Evolutionary conservation across 1,140 invertebrate species (phyloP).

Genomic region (Drosophila melanica): DNA sequence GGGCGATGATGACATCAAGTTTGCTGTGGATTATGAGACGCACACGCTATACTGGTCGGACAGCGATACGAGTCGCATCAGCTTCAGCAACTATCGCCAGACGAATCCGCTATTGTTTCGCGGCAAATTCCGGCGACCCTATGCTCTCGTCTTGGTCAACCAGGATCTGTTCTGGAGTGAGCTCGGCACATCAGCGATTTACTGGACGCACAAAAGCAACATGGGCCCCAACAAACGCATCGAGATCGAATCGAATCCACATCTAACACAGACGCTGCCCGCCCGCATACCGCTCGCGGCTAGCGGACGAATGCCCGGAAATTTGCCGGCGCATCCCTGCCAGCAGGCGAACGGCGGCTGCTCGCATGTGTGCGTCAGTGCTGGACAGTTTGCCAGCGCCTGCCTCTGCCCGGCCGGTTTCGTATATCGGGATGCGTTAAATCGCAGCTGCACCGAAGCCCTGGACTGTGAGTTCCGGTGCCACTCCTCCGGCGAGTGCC

Average conservation of each 20-base stretch:
- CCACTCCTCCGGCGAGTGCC: conserved; percentile 86
- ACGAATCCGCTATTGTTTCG: conserved; percentile 68
- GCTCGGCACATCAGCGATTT: conserved; percentile 84
- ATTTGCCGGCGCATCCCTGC: conserved; percentile 85
- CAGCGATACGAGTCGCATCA: conserved; percentile 68
- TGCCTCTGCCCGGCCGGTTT: conserved; percentile 88
- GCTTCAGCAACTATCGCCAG: conserved; percentile 76
- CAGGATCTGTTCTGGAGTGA: conserved; percentile 88
- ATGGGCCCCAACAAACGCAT: conserved; percentile 68
- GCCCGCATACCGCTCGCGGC: conserved; percentile 57
- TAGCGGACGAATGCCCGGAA: conserved; percentile 26
- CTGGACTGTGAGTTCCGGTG: conserved; percentile 85
- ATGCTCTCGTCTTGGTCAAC: conserved; percentile 85
- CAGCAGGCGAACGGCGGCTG: conserved; percentile 88
- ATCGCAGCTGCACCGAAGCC: conserved; percentile 85
- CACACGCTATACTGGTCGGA: conserved; percentile 75
- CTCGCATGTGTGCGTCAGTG: conserved; percentile 88
- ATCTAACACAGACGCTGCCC: conserved; percentile 21
- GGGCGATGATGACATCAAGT: conserved; percentile 66
- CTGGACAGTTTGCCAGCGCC: conserved; percentile 56
- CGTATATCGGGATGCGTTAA: conserved; percentile 83
- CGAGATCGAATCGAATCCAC: conserved; percentile 49
- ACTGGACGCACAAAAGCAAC: conserved; percentile 86
- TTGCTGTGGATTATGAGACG: conserved; percentile 50
- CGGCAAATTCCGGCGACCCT: conserved; percentile 81